phyloP scores from a whole-genome alignment of 2,888 invertebrate genomes.

The Diachrysia chrysitis region DNA sequence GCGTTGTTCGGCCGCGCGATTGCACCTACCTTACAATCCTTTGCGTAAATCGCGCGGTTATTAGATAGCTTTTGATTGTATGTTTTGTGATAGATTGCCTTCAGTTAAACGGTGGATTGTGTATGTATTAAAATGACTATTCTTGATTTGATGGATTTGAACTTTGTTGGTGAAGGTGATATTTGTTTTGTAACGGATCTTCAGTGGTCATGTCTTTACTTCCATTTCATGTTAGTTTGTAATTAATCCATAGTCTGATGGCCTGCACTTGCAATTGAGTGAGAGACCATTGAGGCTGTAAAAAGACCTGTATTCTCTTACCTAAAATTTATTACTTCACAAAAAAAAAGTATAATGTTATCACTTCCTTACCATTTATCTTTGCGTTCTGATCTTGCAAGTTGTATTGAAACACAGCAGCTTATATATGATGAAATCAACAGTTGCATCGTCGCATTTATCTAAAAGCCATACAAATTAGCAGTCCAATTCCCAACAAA shows the following conservation, averaged over 20 bases:
- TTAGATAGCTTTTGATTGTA: slow-evolving; percentile 72
- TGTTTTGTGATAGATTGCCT: slow-evolving; percentile 44
- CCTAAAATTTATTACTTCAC: too few species aligned
- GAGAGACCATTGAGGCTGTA: too few species aligned
- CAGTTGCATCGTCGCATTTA: not conserved
- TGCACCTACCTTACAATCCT: slow-evolving; percentile 74
- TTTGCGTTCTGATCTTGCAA: too few species aligned
- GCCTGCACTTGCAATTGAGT: too few species aligned
- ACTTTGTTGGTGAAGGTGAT: not conserved
- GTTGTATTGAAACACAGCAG: too few species aligned
- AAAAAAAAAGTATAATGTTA: too few species aligned
- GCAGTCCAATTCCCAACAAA: slow-evolving; percentile 29
- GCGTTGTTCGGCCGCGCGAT: slow-evolving; percentile 81
- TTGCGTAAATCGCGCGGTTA: slow-evolving; percentile 72
- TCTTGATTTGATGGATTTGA: slow-evolving; percentile 6
- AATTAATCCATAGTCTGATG: too few species aligned
- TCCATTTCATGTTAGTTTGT: too few species aligned
- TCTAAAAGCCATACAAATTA: slow-evolving; percentile 40
- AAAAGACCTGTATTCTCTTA: too few species aligned
- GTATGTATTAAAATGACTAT: not conserved
- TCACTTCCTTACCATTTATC: too few species aligned
- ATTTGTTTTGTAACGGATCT: not conserved
- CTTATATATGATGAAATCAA: too few species aligned
- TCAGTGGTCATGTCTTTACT: not conserved
- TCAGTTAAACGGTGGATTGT: slow-evolving; percentile 42